phyloP scores from a whole-genome alignment of 1,140 invertebrate genomes.

The Hyles euphorbiae region DNA sequence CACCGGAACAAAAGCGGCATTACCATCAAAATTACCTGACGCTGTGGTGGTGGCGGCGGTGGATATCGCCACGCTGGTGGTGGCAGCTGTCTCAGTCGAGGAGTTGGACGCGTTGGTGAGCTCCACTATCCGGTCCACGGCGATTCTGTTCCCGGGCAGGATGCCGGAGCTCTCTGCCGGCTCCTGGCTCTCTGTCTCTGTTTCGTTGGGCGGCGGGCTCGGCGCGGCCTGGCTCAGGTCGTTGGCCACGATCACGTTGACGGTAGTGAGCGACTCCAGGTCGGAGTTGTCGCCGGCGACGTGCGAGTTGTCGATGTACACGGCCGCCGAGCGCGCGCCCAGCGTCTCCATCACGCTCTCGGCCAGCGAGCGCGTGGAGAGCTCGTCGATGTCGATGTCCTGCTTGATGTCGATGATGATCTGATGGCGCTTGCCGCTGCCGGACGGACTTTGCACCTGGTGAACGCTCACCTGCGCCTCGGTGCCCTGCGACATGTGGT shows the following conservation, averaged over 20 bases:
- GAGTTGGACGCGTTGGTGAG: conserved; percentile 43
- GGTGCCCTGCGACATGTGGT: conserved; percentile 53
- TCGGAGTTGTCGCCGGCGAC: conserved; percentile 49
- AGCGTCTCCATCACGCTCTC: conserved; percentile 74
- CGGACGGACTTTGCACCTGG: conserved; percentile 59
- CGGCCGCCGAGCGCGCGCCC: conserved; percentile 64
- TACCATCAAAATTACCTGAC: conserved; percentile 52
- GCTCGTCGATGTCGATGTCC: conserved; percentile 71
- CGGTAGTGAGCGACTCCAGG: conserved; percentile 66
- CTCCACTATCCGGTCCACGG: conserved; percentile 62
- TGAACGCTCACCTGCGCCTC: conserved; percentile 68
- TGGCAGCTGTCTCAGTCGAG: conserved; percentile 35
- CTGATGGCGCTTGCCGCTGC: conserved; percentile 69
- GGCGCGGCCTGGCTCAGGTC: conserved; percentile 45
- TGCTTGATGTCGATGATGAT: conserved; percentile 75
- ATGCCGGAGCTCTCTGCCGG: conserved; percentile 44
- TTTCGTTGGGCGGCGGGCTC: conserved; percentile 41
- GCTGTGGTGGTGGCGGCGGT: conserved; percentile 58
- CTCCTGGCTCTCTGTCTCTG: conserved; percentile 34
- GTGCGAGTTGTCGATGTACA: conserved; percentile 68
- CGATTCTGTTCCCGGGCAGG: conserved; percentile 51
- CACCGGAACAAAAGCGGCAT: conserved; percentile 8
- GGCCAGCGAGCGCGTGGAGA: conserved; percentile 67
- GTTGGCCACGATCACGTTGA: conserved; percentile 69
- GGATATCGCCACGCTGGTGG: conserved; percentile 40